Percentiles rank a stretch among this genome's conserved stretches.
These are phyloP conservation scores for Erinaceus europaeus DNA, from an alignment of 2,113 vertebrate species.

Conservation along the genomic window DNA sequence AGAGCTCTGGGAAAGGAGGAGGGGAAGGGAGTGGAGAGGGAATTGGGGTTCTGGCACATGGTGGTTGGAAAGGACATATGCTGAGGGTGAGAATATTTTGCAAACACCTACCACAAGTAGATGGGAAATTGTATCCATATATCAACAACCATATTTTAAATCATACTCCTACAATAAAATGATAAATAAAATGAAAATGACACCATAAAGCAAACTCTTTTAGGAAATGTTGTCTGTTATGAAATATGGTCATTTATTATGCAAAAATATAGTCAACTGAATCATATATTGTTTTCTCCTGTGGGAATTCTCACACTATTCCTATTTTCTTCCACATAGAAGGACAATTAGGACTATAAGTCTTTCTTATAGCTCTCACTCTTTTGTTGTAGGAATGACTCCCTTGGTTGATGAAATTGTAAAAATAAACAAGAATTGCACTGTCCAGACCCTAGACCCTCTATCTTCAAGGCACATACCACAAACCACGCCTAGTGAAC, in stretches of 20 bases:
- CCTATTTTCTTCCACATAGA: neutral
- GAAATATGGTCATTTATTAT: neutral
- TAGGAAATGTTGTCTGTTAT: neutral
- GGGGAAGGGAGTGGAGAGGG: too few relatives aligned
- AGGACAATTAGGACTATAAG: neutral
- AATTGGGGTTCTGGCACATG: too few relatives aligned
- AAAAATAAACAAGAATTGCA: neutral
- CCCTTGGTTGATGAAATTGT: neutral
- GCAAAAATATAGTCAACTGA: neutral
- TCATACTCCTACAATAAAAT: too few relatives aligned
- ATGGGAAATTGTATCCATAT: too few relatives aligned
- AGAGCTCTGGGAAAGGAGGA: too few relatives aligned
- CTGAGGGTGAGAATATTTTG: too few relatives aligned
- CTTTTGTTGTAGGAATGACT: neutral
- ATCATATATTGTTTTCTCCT: neutral
- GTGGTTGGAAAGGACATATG: too few relatives aligned
- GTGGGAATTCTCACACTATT: neutral
- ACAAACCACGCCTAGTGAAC: neutral
- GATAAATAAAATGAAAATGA: too few relatives aligned
- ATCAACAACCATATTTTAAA: too few relatives aligned
- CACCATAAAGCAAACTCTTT: neutral
- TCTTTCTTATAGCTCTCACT: neutral
- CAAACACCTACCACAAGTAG: too few relatives aligned
- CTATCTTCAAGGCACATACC: neutral
- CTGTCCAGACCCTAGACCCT: neutral